Percentiles rank a stretch among this genome's conserved stretches.
Evolutionary conservation across 2,797 vertebrate genomes (phyloP).

Genomic region (Falco naumanni): DNA sequence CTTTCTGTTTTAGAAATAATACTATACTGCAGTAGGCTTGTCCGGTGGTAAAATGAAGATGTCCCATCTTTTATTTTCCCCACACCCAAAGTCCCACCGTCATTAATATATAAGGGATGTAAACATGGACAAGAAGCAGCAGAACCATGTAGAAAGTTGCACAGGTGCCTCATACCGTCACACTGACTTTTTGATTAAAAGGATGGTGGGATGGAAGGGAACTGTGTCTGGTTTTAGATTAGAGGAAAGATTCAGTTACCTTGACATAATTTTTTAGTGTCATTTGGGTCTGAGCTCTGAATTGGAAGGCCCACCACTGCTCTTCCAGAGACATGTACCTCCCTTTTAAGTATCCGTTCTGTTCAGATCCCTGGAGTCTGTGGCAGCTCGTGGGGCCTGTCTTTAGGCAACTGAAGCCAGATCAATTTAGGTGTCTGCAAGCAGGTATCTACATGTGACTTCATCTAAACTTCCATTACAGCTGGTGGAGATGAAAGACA

Average conservation of each 20-base stretch:
- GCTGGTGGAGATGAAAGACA: background rate
- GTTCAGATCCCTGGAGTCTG: background rate
- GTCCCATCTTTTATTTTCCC: background rate
- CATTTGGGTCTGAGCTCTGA: background rate
- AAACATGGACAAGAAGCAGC: background rate
- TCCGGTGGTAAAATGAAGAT: background rate
- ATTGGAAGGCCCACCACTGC: no score
- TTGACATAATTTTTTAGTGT: background rate
- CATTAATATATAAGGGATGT: background rate
- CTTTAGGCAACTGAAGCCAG: background rate
- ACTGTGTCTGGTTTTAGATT: background rate
- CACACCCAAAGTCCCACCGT: background rate
- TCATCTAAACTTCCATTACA: background rate
- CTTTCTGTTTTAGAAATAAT: background rate
- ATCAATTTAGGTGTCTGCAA: background rate
- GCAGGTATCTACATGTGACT: background rate
- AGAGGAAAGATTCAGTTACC: background rate
- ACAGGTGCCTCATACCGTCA: no score
- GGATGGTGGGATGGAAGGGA: background rate
- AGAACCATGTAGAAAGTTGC: background rate
- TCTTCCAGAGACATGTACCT: background rate
- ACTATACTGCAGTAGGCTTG: background rate
- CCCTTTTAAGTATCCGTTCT: background rate
- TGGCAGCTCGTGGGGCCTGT: background rate
- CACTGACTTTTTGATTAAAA: background rate